Percentiles rank a stretch among this genome's conserved stretches.
Evolutionary conservation across 2,113 vertebrate genomes (phyloP).

Genomic region (Sorex araneus): DNA sequence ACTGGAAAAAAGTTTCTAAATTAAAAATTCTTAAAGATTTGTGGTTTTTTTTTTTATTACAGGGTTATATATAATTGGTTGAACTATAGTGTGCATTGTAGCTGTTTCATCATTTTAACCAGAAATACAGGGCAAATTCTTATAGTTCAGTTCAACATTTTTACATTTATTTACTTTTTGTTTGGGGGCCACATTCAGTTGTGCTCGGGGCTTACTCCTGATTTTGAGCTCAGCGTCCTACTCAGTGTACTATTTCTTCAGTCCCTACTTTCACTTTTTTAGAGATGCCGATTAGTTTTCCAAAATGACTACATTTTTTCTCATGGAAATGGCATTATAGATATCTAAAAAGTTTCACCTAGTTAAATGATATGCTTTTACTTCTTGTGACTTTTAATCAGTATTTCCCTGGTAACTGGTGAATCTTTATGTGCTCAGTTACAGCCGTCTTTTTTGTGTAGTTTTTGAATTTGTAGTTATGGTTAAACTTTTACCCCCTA

Average conservation of each 20-base stretch:
- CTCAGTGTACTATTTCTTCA: not conserved
- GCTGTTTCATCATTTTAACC: not conserved
- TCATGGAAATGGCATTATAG: not conserved
- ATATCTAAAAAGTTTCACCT: slow-evolving; percentile 3
- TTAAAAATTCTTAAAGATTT: slow-evolving; percentile 17
- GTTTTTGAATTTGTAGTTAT: slow-evolving; percentile 1
- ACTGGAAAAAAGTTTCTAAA: slow-evolving; percentile 13
- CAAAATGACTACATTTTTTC: not conserved
- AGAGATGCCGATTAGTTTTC: slow-evolving; percentile 31
- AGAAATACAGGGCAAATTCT: not conserved
- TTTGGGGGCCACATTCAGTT: no score
- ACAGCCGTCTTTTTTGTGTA: not conserved
- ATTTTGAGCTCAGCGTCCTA: not conserved
- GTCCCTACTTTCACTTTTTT: not conserved
- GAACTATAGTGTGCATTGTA: not conserved
- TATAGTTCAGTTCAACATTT: not conserved
- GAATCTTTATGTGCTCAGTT: not conserved
- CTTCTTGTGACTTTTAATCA: not conserved
- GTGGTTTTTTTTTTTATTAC: slow-evolving; percentile 20
- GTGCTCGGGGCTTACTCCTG: no score
- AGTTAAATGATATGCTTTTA: slow-evolving; percentile 14
- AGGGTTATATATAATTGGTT: not conserved
- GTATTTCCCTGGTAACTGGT: slow-evolving; percentile 20
- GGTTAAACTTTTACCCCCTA: not conserved
- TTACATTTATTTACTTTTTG: no score